These are phyloP conservation scores for Cyanoramphus novaezelandiae DNA, from an alignment of 2,113 vertebrate species.

Conservation along the genomic window DNA sequence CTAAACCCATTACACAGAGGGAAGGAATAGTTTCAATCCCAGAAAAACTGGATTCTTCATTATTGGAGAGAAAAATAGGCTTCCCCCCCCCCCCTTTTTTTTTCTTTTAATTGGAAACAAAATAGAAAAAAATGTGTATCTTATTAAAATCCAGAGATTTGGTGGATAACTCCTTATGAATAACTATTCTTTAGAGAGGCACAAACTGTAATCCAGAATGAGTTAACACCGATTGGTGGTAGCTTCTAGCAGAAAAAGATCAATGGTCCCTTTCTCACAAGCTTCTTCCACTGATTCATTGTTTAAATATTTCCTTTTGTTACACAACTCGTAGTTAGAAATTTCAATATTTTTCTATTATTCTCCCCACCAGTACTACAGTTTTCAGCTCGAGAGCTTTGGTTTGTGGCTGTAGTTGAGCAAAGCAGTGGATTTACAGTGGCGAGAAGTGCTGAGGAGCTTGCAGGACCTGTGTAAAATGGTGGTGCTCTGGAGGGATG, in stretches of 20 bases:
- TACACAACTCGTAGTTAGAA: neutral
- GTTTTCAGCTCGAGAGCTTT: neutral
- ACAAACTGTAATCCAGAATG: neutral
- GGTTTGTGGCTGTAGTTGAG: neutral
- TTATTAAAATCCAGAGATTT: neutral
- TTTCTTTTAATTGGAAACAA: neutral
- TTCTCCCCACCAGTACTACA: neutral
- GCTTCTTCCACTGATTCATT: neutral
- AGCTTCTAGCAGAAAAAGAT: neutral
- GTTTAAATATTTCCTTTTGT: neutral
- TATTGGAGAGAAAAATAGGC: neutral
- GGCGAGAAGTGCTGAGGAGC: neutral
- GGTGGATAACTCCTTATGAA: neutral
- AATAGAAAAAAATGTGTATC: neutral
- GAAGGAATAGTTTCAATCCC: neutral
- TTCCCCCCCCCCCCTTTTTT: neutral
- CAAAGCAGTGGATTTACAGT: neutral
- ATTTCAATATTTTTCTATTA: neutral
- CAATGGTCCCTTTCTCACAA: neutral
- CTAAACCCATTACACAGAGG: neutral
- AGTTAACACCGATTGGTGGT: neutral
- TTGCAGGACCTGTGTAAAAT: neutral
- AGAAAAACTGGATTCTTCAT: neutral
- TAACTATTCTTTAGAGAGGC: neutral
- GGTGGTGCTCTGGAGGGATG: neutral